These are phyloP conservation scores for Ommatoiulus sabulosus DNA, from an alignment of 2,888 invertebrate species.

Conservation along the genomic window DNA sequence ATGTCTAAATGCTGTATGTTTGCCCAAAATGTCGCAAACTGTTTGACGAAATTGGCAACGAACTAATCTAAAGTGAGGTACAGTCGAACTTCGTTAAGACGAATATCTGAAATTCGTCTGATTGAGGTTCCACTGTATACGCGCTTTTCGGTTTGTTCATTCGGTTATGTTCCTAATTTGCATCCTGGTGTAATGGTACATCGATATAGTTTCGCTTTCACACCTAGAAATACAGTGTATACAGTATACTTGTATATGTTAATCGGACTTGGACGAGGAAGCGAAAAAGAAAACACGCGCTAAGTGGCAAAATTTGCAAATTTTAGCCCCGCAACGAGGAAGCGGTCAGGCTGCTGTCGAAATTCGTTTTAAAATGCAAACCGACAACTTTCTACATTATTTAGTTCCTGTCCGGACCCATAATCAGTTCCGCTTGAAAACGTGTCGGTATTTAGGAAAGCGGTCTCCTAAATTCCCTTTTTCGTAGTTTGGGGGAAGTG, in stretches of 20 bases:
- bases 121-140: too few species aligned
- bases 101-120: too few species aligned
- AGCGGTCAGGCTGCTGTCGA: not conserved
- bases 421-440: conserved; percentile 19
- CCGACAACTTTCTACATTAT: not conserved
- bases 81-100: too few species aligned
- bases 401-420: conserved; percentile 19
- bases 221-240: too few species aligned
- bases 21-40: too few species aligned
- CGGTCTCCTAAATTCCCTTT: not conserved
- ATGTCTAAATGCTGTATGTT: too few species aligned
- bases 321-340: not conserved
- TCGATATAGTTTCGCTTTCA: too few species aligned
- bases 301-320: conserved; percentile 1
- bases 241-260: not conserved
- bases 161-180: too few species aligned
- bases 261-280: not conserved
- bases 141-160: too few species aligned
- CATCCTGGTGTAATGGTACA: too few species aligned
- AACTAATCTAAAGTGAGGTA: too few species aligned
- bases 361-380: not conserved
- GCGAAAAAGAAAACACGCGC: not conserved
- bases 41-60: too few species aligned
- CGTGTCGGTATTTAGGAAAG: conserved; percentile 6
- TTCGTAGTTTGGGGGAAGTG: not conserved